A percentile compares a stretch with the other conserved stretches of the same genome.
These are phyloP conservation scores for Castor canadensis DNA, from an alignment of 2,113 vertebrate genomes.

Conservation along the genomic window DNA sequence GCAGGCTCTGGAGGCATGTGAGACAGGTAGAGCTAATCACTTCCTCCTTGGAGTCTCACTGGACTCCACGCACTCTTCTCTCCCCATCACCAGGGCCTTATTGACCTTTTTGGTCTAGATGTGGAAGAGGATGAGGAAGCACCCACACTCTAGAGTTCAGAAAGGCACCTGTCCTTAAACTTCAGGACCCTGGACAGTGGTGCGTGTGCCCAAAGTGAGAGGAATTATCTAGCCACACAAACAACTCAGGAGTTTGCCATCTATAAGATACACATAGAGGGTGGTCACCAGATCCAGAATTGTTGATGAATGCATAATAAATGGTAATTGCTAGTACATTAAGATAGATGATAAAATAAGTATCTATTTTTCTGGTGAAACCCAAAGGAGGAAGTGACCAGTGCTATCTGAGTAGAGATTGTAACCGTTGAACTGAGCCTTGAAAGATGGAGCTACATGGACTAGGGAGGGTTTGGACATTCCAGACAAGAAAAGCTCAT, in stretches of 20 bases:
- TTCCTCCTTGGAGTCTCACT: not conserved
- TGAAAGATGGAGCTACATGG: not conserved
- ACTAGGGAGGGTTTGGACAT: not conserved
- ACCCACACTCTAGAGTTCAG: not conserved
- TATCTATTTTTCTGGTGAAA: not conserved
- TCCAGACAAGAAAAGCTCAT: not conserved
- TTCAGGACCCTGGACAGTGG: not conserved
- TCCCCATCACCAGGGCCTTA: not conserved
- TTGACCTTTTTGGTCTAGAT: not conserved
- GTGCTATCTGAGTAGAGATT: not conserved
- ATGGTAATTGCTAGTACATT: not conserved
- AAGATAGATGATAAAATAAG: not conserved
- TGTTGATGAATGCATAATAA: not conserved
- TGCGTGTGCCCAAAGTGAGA: rapidly evolving
- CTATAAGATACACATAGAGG: not conserved
- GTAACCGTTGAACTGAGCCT: not conserved
- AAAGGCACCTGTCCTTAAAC: rapidly evolving
- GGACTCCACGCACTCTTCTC: not conserved
- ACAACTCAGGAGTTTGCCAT: not conserved
- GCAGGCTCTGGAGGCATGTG: not conserved
- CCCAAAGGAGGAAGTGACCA: not conserved
- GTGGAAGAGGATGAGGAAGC: not conserved
- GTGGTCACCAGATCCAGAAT: not conserved
- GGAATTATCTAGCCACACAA: not conserved
- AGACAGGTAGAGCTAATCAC: not conserved